These are phyloP conservation scores for Arizona elegans DNA, from an alignment of 2,113 vertebrate species.

Conservation along the genomic window DNA sequence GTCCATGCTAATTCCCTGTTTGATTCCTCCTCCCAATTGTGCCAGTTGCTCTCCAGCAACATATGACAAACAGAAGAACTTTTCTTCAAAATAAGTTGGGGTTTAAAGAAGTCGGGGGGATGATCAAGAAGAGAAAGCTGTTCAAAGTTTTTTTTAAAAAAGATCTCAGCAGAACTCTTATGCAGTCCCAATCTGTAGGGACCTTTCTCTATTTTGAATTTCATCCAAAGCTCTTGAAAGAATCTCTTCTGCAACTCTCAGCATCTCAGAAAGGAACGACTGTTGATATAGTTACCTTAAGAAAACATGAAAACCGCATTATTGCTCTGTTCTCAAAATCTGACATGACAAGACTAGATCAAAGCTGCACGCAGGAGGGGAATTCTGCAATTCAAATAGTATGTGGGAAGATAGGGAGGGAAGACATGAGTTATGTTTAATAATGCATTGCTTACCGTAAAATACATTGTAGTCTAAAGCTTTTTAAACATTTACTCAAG, in stretches of 20 bases:
- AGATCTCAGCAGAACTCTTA: not conserved
- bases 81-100: not conserved
- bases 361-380: constrained; percentile 10
- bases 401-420: not conserved
- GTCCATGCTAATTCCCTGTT: not conserved
- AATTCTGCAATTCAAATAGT: constrained; percentile 48
- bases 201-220: not conserved
- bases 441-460: constrained; percentile 46
- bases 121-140: not conserved
- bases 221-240: not conserved
- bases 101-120: not conserved
- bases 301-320: constrained; percentile 41
- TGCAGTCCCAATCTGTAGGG: not conserved
- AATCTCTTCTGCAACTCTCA: not conserved
- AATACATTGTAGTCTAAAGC: constrained; percentile 42
- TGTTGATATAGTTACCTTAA: constrained; percentile 31
- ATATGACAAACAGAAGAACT: not conserved
- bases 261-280: constrained; percentile 27
- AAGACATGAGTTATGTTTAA: constrained; percentile 45
- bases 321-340: not conserved
- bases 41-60: not conserved
- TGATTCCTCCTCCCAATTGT: not conserved
- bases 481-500: constrained; percentile 54
- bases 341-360: constrained; percentile 19
- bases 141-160: not conserved